These are phyloP conservation scores for Dinoponera quadriceps DNA, from an alignment of 1,140 invertebrate genomes.

Conservation along the genomic window DNA sequence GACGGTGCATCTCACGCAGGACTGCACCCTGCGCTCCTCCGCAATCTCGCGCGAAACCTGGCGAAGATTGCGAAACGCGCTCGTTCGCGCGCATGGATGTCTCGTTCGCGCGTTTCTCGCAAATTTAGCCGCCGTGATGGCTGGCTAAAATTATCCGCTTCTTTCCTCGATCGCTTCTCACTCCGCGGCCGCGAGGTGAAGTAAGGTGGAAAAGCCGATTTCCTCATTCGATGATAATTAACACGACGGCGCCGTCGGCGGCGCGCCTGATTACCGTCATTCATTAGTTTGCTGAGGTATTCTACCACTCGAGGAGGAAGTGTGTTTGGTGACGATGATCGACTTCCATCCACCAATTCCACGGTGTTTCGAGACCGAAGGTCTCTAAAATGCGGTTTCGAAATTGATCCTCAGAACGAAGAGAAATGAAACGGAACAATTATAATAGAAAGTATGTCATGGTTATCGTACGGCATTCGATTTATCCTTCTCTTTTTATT, in stretches of 20 bases:
- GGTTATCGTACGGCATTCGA: no score
- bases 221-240: constrained; percentile 34
- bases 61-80: constrained; percentile 40
- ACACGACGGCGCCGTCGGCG: background rate
- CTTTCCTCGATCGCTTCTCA: constrained; percentile 28
- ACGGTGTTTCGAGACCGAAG: no score
- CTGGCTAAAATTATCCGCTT: constrained; percentile 49
- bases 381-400: no score
- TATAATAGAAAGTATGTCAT: no score
- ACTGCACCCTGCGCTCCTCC: background rate
- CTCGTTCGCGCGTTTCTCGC: constrained; percentile 1
- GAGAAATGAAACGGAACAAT: no score
- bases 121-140: constrained; percentile 47
- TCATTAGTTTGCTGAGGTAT: constrained; percentile 29
- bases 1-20: background rate
- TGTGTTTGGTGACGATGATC: no score
- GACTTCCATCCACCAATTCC: no score
- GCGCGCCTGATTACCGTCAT: constrained; percentile 25
- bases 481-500: background rate
- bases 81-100: background rate
- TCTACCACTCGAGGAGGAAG: constrained; percentile 2
- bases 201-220: constrained; percentile 45
- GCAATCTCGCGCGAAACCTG: background rate
- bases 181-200: constrained; percentile 21
- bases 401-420: no score